Base-by-base conservation (phyloP, 2,888 invertebrate genomes). In the Temnothorax ravouxi region DNA sequence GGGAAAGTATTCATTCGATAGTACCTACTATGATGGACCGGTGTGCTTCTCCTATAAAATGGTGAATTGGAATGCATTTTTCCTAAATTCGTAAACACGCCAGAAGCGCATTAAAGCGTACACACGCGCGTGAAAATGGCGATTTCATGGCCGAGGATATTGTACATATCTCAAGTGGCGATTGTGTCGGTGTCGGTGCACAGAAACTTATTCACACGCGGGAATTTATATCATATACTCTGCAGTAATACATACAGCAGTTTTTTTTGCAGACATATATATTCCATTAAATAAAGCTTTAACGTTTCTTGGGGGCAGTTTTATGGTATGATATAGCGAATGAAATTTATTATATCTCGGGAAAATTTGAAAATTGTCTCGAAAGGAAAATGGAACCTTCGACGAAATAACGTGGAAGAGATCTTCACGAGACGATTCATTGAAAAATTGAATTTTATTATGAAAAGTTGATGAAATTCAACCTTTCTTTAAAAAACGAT, bases 281-380 rank as follows among this genome's bases (percentile, higher is more conserved):
- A 41, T 62, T 66, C 25, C n/a, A 54, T 54, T 77, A 77, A 76
- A 74, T 64, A 76, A 38, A 77, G n/a, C 29, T 54, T 29, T 47
- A 15, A 38, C 25, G 52, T 50, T 21, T 44, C 54, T 54, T 29
- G 54, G n/a, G 9, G 18, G 41, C 41, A 29, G 13, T 66, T 56
- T 76, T 67, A 54, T 41, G 34, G 11, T 18, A n/a, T 21, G 54
- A 41, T 54, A n/a, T 29, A 44, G 54, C n/a, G 52, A 11, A 13
- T 38, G 38, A 66, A 66, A 77, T 54, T 77, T 77, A 77, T 77
- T 77, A 77, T 38, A 29, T 41, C 18, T 2, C 8, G 34, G n/a
- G 25, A 54, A 13, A 29, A 66, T 64, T 76, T 52, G n/a, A 50
- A 66, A 64, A 52, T 50, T 2, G 34, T 21, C 13, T 44, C 18